Evolutionary conservation across 2,113 vertebrate genomes (phyloP).

Genomic region (Rhinolophus ferrumequinum): DNA sequence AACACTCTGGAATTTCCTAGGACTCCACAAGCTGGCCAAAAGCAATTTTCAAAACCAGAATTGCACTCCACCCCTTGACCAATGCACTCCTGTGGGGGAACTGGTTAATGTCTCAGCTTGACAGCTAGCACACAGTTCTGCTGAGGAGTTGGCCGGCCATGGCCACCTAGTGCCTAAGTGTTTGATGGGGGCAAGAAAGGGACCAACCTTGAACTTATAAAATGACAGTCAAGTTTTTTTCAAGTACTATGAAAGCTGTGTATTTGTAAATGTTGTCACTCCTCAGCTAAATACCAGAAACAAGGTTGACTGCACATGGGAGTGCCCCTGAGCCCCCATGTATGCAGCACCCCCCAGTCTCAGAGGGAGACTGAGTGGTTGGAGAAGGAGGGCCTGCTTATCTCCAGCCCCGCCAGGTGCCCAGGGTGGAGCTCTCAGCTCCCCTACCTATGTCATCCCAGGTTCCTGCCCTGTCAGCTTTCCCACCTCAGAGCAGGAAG

Average conservation of each 20-base stretch:
- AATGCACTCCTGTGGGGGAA: neutral
- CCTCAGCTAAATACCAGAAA: constrained; percentile 4
- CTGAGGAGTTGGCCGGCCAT: neutral
- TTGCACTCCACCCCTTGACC: neutral
- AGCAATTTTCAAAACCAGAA: constrained; percentile 10
- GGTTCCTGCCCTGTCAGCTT: neutral
- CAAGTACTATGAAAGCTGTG: neutral
- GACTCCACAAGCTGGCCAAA: neutral
- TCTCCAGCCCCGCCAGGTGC: neutral
- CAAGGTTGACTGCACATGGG: fast-evolving
- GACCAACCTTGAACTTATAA: neutral
- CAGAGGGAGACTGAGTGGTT: neutral
- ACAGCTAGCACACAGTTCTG: neutral
- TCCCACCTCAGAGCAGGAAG: constrained; percentile 37
- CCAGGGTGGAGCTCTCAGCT: neutral
- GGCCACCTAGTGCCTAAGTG: neutral
- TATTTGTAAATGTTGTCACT: neutral
- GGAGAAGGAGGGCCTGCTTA: neutral
- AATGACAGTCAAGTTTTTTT: neutral
- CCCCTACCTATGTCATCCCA: neutral
- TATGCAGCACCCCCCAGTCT: neutral
- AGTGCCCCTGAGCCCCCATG: too few species aligned
- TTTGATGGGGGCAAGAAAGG: neutral
- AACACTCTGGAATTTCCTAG: neutral
- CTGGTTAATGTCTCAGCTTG: neutral